A percentile compares a stretch with the other conserved stretches of the same genome.
Evolutionary conservation across 1,140 invertebrate genomes (phyloP).

Genomic region (Amyelois transitella): DNA sequence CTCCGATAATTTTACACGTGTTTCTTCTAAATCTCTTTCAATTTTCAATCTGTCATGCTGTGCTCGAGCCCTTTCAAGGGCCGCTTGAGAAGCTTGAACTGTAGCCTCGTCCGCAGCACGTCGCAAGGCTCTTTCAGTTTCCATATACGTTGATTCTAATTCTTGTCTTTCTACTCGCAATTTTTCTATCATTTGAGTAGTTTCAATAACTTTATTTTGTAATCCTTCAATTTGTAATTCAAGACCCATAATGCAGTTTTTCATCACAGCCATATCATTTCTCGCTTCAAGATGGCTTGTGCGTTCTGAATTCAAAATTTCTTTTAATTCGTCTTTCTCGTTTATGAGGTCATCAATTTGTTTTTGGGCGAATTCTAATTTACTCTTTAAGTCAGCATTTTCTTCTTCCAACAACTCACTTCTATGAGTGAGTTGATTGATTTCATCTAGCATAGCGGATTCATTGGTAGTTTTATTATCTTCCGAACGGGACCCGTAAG

Average conservation of each 20-base stretch:
- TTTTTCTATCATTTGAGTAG: constrained; percentile 35
- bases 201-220: constrained; percentile 41
- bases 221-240: constrained; percentile 40
- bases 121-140: constrained; percentile 51
- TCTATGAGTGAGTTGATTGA: constrained; percentile 32
- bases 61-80: constrained; percentile 63
- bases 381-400: constrained; percentile 40
- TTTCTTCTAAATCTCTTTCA: constrained; percentile 63
- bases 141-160: constrained; percentile 50
- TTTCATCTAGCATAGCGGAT: constrained; percentile 38
- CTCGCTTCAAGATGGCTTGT: constrained; percentile 31
- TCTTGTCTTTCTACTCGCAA: constrained; percentile 50
- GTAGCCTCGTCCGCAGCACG: constrained; percentile 66
- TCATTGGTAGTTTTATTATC: constrained; percentile 42
- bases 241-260: constrained; percentile 28
- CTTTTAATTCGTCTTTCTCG: constrained; percentile 49
- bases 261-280: constrained; percentile 35
- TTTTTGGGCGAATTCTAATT: constrained; percentile 42
- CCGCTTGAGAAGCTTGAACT: constrained; percentile 67
- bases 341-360: constrained; percentile 43
- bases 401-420: constrained; percentile 45
- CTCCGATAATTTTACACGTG: constrained; percentile 42
- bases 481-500: constrained; percentile 58
- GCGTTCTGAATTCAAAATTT: constrained; percentile 27
- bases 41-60: constrained; percentile 59